Evolutionary conservation across 2,113 vertebrate genomes (phyloP).

Genomic region (Seriola quinqueradiata): DNA sequence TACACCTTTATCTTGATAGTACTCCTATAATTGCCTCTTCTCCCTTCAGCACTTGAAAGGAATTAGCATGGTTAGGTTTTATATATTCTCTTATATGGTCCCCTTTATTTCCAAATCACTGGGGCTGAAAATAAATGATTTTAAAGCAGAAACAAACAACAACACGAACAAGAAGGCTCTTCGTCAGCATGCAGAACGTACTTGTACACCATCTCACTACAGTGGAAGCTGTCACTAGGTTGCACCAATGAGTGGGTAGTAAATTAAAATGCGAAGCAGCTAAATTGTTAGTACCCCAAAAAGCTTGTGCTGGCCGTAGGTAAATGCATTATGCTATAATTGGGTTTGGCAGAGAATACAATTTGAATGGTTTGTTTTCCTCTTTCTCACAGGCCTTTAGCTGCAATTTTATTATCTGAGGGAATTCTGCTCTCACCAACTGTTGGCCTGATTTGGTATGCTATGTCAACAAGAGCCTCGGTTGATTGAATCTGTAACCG

Average conservation of each 20-base stretch:
- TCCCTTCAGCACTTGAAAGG: neutral
- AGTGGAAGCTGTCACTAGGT: conserved; percentile 13
- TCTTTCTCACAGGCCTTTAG: conserved; percentile 57
- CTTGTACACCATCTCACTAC: neutral
- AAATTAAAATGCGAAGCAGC: conserved; percentile 53
- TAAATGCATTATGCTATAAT: conserved; percentile 63
- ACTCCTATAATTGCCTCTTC: neutral
- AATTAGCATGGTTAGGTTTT: neutral
- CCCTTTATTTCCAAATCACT: too few species aligned
- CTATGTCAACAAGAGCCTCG: conserved; percentile 54
- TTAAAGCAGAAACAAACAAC: conserved; percentile 4
- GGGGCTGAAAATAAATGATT: neutral
- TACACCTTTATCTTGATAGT: neutral
- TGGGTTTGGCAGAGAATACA: conserved; percentile 61
- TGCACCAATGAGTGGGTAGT: conserved; percentile 16
- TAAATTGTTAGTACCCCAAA: conserved; percentile 40
- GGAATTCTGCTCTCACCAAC: conserved; percentile 47
- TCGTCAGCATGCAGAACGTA: conserved; percentile 14
- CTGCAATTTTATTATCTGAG: conserved; percentile 66
- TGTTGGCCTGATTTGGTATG: conserved; percentile 66
- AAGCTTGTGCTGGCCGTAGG: conserved; percentile 48
- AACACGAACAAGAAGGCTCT: neutral
- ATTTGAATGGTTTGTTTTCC: conserved; percentile 64
- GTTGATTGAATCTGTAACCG: conserved; percentile 61
- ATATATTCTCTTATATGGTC: neutral